Conservation (phyloP, 1,140 invertebrate species). For the Drosophila nasuta region DNA sequence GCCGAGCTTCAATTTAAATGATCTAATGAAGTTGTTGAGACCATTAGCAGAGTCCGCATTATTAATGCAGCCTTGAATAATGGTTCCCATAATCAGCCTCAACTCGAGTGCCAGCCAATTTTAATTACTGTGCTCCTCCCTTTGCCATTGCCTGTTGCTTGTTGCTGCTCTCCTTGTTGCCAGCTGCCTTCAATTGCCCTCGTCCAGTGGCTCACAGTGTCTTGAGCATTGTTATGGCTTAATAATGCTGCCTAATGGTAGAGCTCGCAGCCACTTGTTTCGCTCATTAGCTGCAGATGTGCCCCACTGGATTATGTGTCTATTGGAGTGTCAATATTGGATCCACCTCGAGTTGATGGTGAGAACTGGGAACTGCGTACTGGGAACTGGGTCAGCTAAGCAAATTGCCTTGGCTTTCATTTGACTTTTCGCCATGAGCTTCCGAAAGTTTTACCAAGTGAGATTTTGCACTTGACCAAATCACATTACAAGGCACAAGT, state of each 20-base stretch:
- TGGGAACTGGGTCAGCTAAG: constrained; percentile 3
- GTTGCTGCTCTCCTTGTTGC: constrained; percentile 1
- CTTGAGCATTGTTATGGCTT: constrained; percentile 32
- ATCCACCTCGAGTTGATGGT: neutral
- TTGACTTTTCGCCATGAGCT: constrained; percentile 44
- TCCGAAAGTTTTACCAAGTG: constrained; percentile 18
- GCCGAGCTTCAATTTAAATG: constrained; percentile 36
- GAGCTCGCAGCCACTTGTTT: constrained; percentile 10
- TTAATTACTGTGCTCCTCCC: constrained; percentile 24
- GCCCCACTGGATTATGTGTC: constrained; percentile 20
- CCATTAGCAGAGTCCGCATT: constrained; percentile 29
- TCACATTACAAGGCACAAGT: constrained; percentile 31
- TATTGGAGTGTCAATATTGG: constrained; percentile 17
- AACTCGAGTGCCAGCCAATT: constrained; percentile 18
- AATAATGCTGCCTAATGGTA: constrained; percentile 39
- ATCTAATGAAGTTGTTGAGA: constrained; percentile 40
- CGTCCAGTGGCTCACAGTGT: neutral
- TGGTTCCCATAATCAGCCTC: constrained; percentile 16
- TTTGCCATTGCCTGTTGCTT: neutral
- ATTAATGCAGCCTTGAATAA: constrained; percentile 27
- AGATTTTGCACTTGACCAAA: constrained; percentile 60
- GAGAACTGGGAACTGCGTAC: neutral
- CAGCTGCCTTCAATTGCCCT: constrained; percentile 33
- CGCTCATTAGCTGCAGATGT: constrained; percentile 45
- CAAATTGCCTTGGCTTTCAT: constrained; percentile 35